Percentiles rank a stretch among this genome's conserved stretches.
phyloP scores from a whole-genome alignment of 30 jellyfish, hydroid and myxozoan genomes.

The Aurelia aurita complex sp. Pacific region DNA sequence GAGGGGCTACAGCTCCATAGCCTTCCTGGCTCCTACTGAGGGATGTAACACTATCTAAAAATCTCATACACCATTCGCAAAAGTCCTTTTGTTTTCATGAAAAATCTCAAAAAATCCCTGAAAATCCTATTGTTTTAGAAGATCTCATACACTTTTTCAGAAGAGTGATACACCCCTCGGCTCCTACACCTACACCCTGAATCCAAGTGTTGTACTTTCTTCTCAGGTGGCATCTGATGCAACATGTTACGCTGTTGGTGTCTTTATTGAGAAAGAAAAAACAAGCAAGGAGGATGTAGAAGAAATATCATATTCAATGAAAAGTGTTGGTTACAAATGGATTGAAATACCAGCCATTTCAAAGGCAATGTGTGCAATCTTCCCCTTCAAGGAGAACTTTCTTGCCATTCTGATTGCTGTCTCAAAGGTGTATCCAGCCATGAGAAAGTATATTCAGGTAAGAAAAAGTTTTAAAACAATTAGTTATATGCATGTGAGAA shows the following conservation, averaged over 20 bases:
- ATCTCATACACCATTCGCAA: no score
- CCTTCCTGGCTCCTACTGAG: no score
- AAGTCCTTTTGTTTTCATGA: no score
- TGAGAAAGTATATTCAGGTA: conserved; percentile 32
- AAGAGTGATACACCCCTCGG: no score
- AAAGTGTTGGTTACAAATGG: conserved; percentile 42
- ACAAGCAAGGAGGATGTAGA: conserved; percentile 22
- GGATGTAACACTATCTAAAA: no score
- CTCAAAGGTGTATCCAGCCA: conserved; percentile 59
- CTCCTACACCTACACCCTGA: no score
- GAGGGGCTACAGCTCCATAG: no score
- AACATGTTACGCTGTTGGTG: conserved; percentile 51
- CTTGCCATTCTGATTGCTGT: conserved; percentile 61
- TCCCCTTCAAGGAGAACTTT: conserved; percentile 51
- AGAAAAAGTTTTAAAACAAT: neutral
- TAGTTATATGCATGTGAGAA: no score
- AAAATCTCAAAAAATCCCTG: no score
- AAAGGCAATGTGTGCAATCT: conserved; percentile 51
- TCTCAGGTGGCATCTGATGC: conserved; percentile 47
- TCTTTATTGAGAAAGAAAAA: conserved; percentile 51
- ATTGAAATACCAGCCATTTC: conserved; percentile 34
- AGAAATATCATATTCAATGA: conserved; percentile 42
- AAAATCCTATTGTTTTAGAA: no score
- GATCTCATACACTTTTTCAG: no score
- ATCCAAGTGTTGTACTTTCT: neutral